Percentiles rank a stretch among this genome's conserved stretches.
Evolutionary conservation across 2,888 invertebrate genomes (phyloP).

Genomic region (Oscheius sp.): DNA sequence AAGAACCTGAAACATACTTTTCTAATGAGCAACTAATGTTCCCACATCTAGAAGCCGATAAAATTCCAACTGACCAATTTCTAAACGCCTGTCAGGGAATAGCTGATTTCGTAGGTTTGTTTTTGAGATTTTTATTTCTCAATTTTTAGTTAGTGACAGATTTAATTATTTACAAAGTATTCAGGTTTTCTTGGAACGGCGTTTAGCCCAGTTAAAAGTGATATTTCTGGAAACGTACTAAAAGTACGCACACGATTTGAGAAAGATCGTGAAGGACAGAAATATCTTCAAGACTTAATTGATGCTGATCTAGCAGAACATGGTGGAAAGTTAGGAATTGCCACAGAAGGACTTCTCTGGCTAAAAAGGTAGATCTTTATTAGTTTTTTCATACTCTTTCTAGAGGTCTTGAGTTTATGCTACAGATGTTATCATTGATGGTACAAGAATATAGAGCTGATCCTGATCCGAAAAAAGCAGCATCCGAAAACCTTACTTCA

Average conservation of each 20-base stretch:
- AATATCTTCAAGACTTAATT: constrained; percentile 61
- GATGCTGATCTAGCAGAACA: constrained; percentile 63
- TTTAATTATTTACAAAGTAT: neutral
- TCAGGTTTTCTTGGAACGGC: constrained; percentile 64
- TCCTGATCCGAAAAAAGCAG: constrained; percentile 36
- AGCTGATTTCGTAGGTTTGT: constrained; percentile 67
- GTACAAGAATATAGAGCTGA: constrained; percentile 55
- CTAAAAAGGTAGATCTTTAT: constrained; percentile 57
- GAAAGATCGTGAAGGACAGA: constrained; percentile 52
- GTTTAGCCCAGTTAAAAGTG: constrained; percentile 61
- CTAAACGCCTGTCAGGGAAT: constrained; percentile 68
- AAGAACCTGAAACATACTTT: constrained; percentile 56
- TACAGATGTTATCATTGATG: constrained; percentile 60
- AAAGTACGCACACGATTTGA: constrained; percentile 60
- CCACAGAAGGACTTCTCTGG: constrained; percentile 69
- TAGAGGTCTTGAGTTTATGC: constrained; percentile 69
- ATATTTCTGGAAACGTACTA: constrained; percentile 67
- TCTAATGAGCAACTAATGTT: constrained; percentile 62
- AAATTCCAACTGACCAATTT: constrained; percentile 68
- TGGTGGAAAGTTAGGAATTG: constrained; percentile 63
- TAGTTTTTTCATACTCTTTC: constrained; percentile 24
- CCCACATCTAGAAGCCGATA: constrained; percentile 59
- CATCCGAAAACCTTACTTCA: constrained; percentile 56
- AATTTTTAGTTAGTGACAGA: neutral
- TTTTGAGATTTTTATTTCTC: neutral